Percentiles rank a stretch among this genome's conserved stretches.
These are phyloP conservation scores for Podocnemis expansa DNA, from an alignment of 2,113 vertebrate genomes.

Conservation along the genomic window DNA sequence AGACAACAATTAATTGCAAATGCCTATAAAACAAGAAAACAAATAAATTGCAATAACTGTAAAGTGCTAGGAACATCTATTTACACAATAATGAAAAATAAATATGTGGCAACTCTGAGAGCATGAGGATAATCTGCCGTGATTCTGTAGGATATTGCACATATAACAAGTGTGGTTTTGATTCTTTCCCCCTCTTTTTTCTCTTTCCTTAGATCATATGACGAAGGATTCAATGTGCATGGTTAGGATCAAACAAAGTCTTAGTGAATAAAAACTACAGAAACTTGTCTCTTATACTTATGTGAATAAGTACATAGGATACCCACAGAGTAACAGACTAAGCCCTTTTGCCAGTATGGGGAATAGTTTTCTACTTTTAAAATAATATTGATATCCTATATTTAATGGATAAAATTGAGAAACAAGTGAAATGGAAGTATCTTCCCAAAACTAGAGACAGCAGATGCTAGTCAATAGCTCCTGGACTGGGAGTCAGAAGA, in stretches of 20 bases:
- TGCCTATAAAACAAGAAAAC: not conserved
- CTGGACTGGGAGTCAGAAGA: not conserved
- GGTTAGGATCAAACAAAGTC: constrained; percentile 4
- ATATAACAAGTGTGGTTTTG: not conserved
- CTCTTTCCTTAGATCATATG: not conserved
- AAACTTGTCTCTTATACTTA: not conserved
- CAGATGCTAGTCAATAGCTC: not conserved
- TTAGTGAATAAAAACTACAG: not conserved
- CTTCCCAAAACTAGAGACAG: not conserved
- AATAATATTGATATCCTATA: not conserved
- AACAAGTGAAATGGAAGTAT: not conserved
- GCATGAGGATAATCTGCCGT: not conserved
- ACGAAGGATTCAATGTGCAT: not conserved
- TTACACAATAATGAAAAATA: not conserved
- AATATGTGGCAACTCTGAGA: not conserved
- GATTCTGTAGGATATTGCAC: not conserved
- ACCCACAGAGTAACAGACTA: not conserved
- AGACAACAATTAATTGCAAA: not conserved
- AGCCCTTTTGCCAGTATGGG: not conserved
- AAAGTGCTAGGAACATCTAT: not conserved
- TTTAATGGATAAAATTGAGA: not conserved
- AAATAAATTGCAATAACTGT: not conserved
- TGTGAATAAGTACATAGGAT: not conserved
- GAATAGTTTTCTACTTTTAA: not conserved
- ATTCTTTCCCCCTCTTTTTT: not conserved